Conservation (phyloP, 2,797 vertebrate species). For the Octomys mimax region DNA sequence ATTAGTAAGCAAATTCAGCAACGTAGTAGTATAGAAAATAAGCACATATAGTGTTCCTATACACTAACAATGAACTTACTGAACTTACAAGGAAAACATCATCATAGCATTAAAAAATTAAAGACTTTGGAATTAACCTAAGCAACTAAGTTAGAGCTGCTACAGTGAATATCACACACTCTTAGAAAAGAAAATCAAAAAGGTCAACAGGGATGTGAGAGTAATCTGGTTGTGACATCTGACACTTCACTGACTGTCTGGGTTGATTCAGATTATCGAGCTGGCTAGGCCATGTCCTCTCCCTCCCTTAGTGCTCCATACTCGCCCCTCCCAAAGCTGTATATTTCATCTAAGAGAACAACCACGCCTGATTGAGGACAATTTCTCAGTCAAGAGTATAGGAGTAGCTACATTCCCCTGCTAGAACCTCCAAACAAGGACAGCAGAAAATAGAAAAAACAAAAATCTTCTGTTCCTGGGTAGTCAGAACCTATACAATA, state of each 20-base stretch:
- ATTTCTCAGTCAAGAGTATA: too few relatives aligned
- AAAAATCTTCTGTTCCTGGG: background rate
- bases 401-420: too few relatives aligned
- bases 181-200: background rate
- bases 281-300: too few relatives aligned
- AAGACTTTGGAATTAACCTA: background rate
- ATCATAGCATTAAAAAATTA: background rate
- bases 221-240: too few relatives aligned
- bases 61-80: background rate
- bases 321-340: too few relatives aligned
- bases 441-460: background rate
- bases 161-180: background rate
- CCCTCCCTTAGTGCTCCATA: too few relatives aligned
- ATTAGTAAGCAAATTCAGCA: background rate
- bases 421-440: background rate
- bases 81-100: background rate
- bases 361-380: too few relatives aligned
- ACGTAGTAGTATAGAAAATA: background rate
- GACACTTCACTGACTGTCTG: too few relatives aligned
- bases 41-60: background rate
- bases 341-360: too few relatives aligned
- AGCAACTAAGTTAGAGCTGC: background rate
- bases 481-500: background rate
- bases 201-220: background rate
- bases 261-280: too few relatives aligned